Base-by-base conservation (phyloP, 2,888 invertebrate species). In the Epsilonema sp. region DNA sequence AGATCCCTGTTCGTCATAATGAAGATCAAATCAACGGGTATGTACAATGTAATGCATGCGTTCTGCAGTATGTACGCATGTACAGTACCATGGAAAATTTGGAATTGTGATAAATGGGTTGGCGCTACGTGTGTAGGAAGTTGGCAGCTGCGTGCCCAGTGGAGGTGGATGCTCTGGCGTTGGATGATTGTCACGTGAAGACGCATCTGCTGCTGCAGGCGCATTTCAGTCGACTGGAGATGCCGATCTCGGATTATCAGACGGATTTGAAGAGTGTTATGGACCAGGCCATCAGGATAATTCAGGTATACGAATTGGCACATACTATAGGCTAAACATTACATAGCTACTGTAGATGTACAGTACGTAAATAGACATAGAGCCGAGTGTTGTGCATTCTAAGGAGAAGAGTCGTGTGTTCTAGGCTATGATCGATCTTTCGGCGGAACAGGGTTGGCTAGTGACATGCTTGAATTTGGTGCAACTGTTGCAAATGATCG, bases 221-320 rank as follows among this genome's bases (percentile, higher is more conserved):
- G 13, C 89, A 97, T 65, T 80, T 94, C 66, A 76, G 80, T n/a
- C 76, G 82, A 39, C 65, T 81, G 4, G 70, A 74, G 26, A 68
- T 97, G 46, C 90, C 92, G 0, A 82, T 81, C 60, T 76, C 87
- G 0, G 97, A 99, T 70, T 99, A 94, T 66, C 70, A 79, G 47
- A 92, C 94, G 0, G 97, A 99, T 68, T 78, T 86, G 36, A 94
- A 97, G 69, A 86, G 87, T 16, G 87, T 92, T 1, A 73, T 99
- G 44, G 97, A 99, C 69, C 92, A 97, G 67, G 78, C 89, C 20
- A 80, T 92, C 39, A 77, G 97, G 62, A 84, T 97, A 52, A 68
- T 92, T 55, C 90, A 90, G 74, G 82, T 82, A 66, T 59, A 20
- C n/a, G n/a, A n/a, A n/a, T n/a, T n/a, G n/a, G n/a, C n/a, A n/a